phyloP scores from a whole-genome alignment of 2,797 vertebrate species.

The Cetoscarus ocellatus region DNA sequence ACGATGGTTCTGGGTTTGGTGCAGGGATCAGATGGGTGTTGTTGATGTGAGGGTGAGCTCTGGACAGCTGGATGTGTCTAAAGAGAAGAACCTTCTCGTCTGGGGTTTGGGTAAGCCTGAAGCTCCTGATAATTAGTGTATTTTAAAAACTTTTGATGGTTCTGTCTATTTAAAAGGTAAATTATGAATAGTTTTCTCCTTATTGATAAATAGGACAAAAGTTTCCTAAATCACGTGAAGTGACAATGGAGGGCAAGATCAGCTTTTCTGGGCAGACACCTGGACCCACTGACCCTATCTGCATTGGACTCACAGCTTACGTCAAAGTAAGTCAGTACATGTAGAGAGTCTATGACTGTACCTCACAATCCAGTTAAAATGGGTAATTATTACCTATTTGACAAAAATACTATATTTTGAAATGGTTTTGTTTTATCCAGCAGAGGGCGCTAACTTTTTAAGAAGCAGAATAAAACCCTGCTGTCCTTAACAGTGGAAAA shows the following conservation, averaged over 20 bases:
- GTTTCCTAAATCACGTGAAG: conserved; percentile 93
- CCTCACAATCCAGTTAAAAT: too few relatives aligned
- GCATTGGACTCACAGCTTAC: conserved; percentile 90
- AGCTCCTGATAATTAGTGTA: too few relatives aligned
- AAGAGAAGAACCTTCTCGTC: conserved; percentile 92
- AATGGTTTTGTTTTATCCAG: too few relatives aligned
- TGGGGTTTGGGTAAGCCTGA: conserved; percentile 88
- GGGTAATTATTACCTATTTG: too few relatives aligned
- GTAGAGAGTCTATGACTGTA: neutral
- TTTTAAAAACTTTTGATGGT: neutral
- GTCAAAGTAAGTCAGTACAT: conserved; percentile 87
- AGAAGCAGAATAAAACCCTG: too few relatives aligned
- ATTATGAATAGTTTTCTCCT: neutral
- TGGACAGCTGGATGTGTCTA: conserved; percentile 91
- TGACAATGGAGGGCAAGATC: conserved; percentile 90
- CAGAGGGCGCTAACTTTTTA: too few relatives aligned
- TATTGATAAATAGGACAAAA: conserved; percentile 88
- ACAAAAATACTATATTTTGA: too few relatives aligned
- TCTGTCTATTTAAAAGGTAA: conserved; percentile 12
- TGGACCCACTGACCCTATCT: conserved; percentile 89
- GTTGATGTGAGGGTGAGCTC: conserved; percentile 91
- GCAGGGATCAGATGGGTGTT: conserved; percentile 88
- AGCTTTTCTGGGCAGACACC: conserved; percentile 82
- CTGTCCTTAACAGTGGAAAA: too few relatives aligned
- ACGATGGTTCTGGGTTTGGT: conserved; percentile 16